phyloP scores from a whole-genome alignment of 2,888 invertebrate species.

The Clunio marinus region DNA sequence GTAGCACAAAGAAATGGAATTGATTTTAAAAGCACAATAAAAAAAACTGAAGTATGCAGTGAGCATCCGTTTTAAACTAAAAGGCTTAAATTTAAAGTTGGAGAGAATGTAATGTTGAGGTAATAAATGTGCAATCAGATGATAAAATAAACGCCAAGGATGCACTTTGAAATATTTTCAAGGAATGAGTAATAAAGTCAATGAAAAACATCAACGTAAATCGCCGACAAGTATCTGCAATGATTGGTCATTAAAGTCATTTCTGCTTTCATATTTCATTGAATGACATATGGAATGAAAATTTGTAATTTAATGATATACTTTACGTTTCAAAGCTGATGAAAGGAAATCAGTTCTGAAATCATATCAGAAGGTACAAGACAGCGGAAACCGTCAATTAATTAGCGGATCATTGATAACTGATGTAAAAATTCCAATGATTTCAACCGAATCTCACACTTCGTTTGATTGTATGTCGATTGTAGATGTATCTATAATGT shows the following conservation, averaged over 20 bases:
- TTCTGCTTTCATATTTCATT: not conserved
- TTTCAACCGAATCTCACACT: constrained; percentile 6
- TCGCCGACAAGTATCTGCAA: not conserved
- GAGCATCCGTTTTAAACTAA: not conserved
- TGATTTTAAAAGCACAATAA: too few relatives aligned
- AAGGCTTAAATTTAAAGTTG: too few relatives aligned
- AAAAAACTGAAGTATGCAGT: constrained; percentile 3
- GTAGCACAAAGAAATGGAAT: not conserved
- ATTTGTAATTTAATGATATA: not conserved
- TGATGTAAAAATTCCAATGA: not conserved
- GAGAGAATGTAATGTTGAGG: too few relatives aligned
- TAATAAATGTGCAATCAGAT: not conserved
- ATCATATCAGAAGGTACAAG: not conserved
- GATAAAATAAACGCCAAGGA: not conserved
- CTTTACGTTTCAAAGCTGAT: not conserved
- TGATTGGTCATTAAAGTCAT: not conserved
- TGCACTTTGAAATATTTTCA: not conserved
- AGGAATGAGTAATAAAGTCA: not conserved
- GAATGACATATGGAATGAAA: too few relatives aligned
- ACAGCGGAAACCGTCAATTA: constrained; percentile 16
- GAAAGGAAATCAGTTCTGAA: not conserved
- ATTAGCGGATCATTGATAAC: constrained; percentile 24
- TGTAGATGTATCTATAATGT: too few relatives aligned
- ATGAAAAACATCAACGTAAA: not conserved
- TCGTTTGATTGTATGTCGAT: too few relatives aligned